Evolutionary conservation across 2,797 vertebrate genomes (phyloP), one percentile per base, ranked within the genome.

Genomic region (Tragopan temminckii): DNA sequence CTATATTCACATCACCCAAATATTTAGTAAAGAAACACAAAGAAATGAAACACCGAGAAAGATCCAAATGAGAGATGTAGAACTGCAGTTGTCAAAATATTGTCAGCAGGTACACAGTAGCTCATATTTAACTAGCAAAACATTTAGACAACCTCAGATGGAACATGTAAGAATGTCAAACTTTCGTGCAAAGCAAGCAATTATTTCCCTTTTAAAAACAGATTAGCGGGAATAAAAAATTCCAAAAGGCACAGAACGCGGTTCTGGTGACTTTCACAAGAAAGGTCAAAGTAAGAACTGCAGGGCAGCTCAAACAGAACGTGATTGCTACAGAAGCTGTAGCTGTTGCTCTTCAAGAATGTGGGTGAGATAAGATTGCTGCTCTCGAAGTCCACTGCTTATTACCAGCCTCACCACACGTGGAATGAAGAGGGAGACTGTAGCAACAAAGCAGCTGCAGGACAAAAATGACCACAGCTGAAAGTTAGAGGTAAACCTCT

Each of bases 11-110:
- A 95, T 81, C 87, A 93, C 82, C 46, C 33, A 46, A 70, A 75
- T 87, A 94, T 93, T 93, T 91, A 38, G 42, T 36, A 46, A 66
- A 80, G 40, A 66, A 67, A 67, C 24, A 25, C 95, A 90, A 83
- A 74, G 62, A 95, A 96, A 95, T 6, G 57, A 94, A 84, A 80
- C 75, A 90, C 18, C 59, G 69, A 91, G 85, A 95, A 94, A 57
- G 74, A 94, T 50, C n/a, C 35, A 53, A 20, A 40, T 11, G 35
- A 69, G 46, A 86, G 29, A 29, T 21, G 36, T 25, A 27, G 58
- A 75, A 75, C 18, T 52, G 64, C 52, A 79, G 36, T 31, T 58
- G 31, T 25, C 33, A 35, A 58, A 83, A 52, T 50, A 59, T 59
- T 84, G 79, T 68, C 46, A 76, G 45, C 5, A 1, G n/a, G 29